Percentiles rank a stretch among this genome's conserved stretches.
phyloP scores from a whole-genome alignment of 37 sponge, comb jelly and placozoan genomes.

The Beroe forskalii region DNA sequence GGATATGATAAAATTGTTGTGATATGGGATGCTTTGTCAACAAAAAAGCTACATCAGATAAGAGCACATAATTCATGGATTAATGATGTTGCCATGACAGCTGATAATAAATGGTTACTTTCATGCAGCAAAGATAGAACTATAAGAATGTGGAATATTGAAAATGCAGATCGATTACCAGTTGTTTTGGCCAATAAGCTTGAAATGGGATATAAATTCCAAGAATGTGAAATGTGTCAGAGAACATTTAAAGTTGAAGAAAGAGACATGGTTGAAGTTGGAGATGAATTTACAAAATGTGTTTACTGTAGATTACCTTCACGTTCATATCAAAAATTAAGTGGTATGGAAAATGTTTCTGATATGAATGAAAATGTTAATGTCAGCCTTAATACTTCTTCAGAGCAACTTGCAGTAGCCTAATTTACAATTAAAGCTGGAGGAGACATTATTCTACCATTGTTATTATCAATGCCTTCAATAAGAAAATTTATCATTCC shows the following conservation, averaged over 20 bases:
- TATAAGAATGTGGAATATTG: constrained; percentile 58
- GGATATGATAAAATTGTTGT: constrained; percentile 39
- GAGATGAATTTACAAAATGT: constrained; percentile 40
- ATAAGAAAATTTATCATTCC: too few species aligned
- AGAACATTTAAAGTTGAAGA: constrained; percentile 57
- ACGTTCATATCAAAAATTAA: neutral
- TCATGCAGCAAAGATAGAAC: constrained; percentile 57
- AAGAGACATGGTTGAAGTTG: constrained; percentile 34
- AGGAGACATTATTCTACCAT: too few species aligned
- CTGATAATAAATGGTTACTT: constrained; percentile 21
- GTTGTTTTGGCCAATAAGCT: constrained; percentile 39
- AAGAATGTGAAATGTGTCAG: constrained; percentile 22
- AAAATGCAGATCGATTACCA: constrained; percentile 40
- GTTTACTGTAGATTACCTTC: constrained; percentile 44
- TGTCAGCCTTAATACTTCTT: too few species aligned
- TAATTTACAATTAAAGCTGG: too few species aligned
- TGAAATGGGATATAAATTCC: constrained; percentile 33
- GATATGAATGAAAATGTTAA: neutral
- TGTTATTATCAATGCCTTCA: too few species aligned
- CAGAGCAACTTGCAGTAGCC: too few species aligned
- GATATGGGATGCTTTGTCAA: constrained; percentile 62
- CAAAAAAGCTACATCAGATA: constrained; percentile 28
- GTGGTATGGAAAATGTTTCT: neutral
- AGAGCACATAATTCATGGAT: constrained; percentile 59
- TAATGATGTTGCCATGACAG: constrained; percentile 37